Evolutionary conservation across 2,113 vertebrate species (phyloP), one percentile per base, ranked within the genome.

Genomic region (Hippocampus comes): DNA sequence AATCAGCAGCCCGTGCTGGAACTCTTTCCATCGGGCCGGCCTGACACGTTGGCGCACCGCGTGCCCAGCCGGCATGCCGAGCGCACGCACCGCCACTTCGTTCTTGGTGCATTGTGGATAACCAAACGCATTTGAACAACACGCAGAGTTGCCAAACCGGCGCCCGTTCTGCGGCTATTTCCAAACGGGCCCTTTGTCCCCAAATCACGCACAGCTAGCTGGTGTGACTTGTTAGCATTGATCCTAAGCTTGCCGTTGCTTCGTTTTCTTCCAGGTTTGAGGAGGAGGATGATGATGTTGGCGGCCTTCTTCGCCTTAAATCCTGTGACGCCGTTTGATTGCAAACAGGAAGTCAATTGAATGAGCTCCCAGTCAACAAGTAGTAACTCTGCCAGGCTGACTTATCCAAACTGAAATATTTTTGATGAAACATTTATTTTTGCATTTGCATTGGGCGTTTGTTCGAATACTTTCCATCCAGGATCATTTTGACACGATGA

Each of bases 201-300:
- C 34, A 6, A 6, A 6, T 38, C 5, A 0, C 5, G 5, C 34
- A 1, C 11, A 0, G 10, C 9, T 11, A 0, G 12, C 43, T 3
- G 12, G 2, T 67, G 2, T 23, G 9, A 71, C 43, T 43, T 69
- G 2, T 23, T 68, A 9, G 30, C 30, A 11, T 10, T 10, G 5
- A 27, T n/a, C 30, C 27, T 34, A 56, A 53, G 18, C 51, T 57
- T 1, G 3, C 27, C 23, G 0, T 12, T 7, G 6, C 18, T 25
- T 41, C n/a, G 20, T 70, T 18, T 71, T 46, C 23, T 63, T 84
- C 25, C 84, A 92, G 92, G 90, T 92, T 82, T 93, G 84, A 92
- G 1, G 11, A 23, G 0, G 27, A 30, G 1, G 25, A 17, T 12
- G 43, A 14, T 5, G 30, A 34, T 6, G 34, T 6, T 6, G 34